Evolutionary conservation across 1,140 invertebrate genomes (phyloP), one percentile per base, ranked within the genome.

Genomic region (Laupala kohalensis): DNA sequence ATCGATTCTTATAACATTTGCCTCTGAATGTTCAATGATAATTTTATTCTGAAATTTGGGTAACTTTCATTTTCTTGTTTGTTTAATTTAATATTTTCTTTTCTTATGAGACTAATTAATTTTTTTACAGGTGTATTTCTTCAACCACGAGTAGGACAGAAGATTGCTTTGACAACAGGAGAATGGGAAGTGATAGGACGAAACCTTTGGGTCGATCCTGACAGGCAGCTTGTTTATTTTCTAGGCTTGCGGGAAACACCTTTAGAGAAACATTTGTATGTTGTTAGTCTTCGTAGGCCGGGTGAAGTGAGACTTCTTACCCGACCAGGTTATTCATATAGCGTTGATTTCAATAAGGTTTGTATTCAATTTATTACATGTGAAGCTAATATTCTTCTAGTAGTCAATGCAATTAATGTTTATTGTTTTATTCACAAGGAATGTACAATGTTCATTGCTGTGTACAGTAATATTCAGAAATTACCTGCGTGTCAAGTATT

Each of bases 391-490:
- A 19, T 9, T 53, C 9, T 53, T 53, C 19, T 9, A 13, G 9
- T 1, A 53, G 9, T 53, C 37, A 53, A 13, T 53, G 37, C 19
- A 13, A 13, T 53, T 4, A 53, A 53, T 53, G 9, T 4, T 1
- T 2, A 13, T 19, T 53, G 37, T 2, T 53, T 53, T 19, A 9
- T 53, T 64, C 79, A 79, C 19, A 77, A 89, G 89, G 89, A 94
- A 74, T 95, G 92, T 80, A 88, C 87, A 25, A 86, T 94, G 77
- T 90, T 95, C 78, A 90, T 97, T 5, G 89, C 92, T 70, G 93
- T 95, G 53, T 94, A 93, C 75, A 97, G 94, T 75, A 96, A 91
- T 78, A 92, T 95, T 70, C 88, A 89, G 78, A 88, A 86, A n/a
- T 81, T 89, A 67, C 93, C 93, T 0, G 86, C 87, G 25, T 94